Evolutionary conservation across 2,113 vertebrate species (phyloP), one percentile per base, ranked within the genome.

Genomic region (Nycticorax nycticorax): DNA sequence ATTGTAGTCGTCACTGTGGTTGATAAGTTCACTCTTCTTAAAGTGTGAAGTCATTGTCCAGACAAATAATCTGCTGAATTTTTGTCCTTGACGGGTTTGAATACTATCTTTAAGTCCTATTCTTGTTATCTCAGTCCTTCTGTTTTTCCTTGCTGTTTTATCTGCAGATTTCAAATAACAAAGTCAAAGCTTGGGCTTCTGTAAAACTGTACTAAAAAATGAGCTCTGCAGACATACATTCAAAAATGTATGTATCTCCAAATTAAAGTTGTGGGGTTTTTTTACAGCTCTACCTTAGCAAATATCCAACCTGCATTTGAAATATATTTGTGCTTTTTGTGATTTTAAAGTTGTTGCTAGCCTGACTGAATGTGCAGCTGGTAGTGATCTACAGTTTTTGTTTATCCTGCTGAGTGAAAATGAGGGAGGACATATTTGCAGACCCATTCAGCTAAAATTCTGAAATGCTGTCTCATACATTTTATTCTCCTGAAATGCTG

Each of bases 321-420:
- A 93, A 91, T 50, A 26, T 4, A 15, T 55, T 73, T 56, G 32
- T 91, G 47, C 14, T 87, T 86, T 87, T 56, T 76, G 27, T 74
- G 39, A 8, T 95, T 89, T 85, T 68, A 62, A 85, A 96, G 50
- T 68, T 83, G 47, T 55, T 93, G 48, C 83, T 86, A 92, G 67
- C 14, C 20, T 83, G 52, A 80, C 59, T 91, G 75, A 76, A 63
- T 62, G 35, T 92, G 94, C 83, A 96, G 91, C 84, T 96, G 95
- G 45, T 50, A 93, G 71, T 37, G 59, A 96, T 89, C 85, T 95
- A 72, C 56, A 92, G 85, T 92, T 95, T 88, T 62, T 96, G 84
- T 95, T 94, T 93, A 96, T 93, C 79, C 88, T 96, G 45, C 81
- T 93, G 81, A 78, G 71, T 83, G 68, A 93, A 94, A 95, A 96